Base-by-base conservation (phyloP, 2,113 vertebrate species). In the Megaleporinus macrocephalus region DNA sequence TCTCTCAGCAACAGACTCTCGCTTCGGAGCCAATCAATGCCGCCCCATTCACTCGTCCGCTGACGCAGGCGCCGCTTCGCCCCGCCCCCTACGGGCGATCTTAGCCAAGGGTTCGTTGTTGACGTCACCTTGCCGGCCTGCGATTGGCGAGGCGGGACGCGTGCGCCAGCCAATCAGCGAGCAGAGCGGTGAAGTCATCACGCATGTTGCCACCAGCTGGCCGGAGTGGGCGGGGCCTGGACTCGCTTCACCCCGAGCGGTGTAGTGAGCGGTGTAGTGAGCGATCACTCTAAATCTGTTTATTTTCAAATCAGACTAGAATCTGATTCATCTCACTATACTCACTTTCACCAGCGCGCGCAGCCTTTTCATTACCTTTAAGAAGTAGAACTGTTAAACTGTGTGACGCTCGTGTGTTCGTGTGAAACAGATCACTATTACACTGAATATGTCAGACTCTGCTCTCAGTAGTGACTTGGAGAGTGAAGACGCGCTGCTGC, bases 171-270 rank as follows among this genome's bases (percentile, higher is more conserved):
- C 94, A 95, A 95, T 95, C 76, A 87, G 29, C 41, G 69, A 44
- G 26, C 81, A 65, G 49, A 78, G 68, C 24, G 89, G 84, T 95
- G 94, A 95, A 93, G 94, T 95, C 93, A 94, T 90, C 90, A 90
- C 78, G 82, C 91, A 93, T 94, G 95, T 95, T 95, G 95, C 95
- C 95, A 95, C 94, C 95, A 95, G 93, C 94, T 95, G 94, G 91
- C 91, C 87, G 33, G 7, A 84, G 89, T 89, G 90, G 95, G 95
- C 92, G 94, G 92, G 95, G 91, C 47, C 80, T 91, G 78, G 86
- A 94, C 93, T 93, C 91, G 51, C 74, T 88, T 93, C 91, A 94
- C 92, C 93, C 90, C 85, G 29, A 84, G 90, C 91, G 90, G 41
- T 89, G 86, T 20, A n/a, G 1, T 5, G 22, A n/a, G 22, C 24